phyloP scores from a whole-genome alignment of 2,888 invertebrate genomes.

The Adelphocoris suturalis region DNA sequence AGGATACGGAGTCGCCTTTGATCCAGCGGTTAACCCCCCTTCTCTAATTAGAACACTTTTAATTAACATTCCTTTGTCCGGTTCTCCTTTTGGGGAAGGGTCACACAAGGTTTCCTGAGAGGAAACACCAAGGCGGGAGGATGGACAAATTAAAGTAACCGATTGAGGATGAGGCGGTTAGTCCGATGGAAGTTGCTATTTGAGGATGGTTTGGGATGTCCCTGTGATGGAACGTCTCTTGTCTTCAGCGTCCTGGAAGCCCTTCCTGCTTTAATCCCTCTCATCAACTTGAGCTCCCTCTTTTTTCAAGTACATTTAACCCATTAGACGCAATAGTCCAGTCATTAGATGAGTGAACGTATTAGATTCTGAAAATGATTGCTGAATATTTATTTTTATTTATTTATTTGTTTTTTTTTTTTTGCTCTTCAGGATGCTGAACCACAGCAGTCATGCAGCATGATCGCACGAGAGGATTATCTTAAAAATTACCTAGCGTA shows the following conservation, averaged over 20 bases:
- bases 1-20: constrained; percentile 67
- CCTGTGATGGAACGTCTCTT: constrained; percentile 11
- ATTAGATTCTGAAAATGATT: too few relatives aligned
- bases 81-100: constrained; percentile 43
- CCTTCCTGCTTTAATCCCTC: not conserved
- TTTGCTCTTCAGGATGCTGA: too few relatives aligned
- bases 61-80: constrained; percentile 73
- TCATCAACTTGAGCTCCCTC: not conserved
- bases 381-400: too few relatives aligned
- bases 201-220: constrained; percentile 40
- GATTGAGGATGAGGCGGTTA: constrained; percentile 52
- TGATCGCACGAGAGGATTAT: too few relatives aligned
- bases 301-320: too few relatives aligned
- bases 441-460: too few relatives aligned
- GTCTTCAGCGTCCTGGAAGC: not conserved
- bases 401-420: too few relatives aligned
- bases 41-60: constrained; percentile 73
- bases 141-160: constrained; percentile 63
- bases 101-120: constrained; percentile 44
- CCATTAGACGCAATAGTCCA: too few relatives aligned
- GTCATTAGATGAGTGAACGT: too few relatives aligned
- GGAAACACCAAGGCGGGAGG: constrained; percentile 33
- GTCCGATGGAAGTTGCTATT: constrained; percentile 11
- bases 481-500: too few relatives aligned
- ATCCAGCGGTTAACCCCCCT: constrained; percentile 70